Evolutionary conservation across 2,888 invertebrate species (phyloP).

Genomic region (Colletes collaris): DNA sequence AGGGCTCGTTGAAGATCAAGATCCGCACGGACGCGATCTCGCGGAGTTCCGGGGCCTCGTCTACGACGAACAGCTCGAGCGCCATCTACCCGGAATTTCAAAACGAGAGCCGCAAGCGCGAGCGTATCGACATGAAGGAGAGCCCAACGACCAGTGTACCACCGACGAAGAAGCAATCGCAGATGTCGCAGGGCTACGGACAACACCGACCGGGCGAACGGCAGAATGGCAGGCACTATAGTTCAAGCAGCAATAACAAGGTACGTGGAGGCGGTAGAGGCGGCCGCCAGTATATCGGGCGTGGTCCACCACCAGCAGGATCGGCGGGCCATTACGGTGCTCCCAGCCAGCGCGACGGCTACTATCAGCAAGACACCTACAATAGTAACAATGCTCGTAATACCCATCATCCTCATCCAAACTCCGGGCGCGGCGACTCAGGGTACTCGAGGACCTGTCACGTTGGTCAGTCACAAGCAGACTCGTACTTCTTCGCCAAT

Average conservation of each 20-base stretch:
- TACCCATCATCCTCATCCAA: constrained; percentile 55
- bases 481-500: constrained; percentile 73
- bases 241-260: constrained; percentile 80
- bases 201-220: constrained; percentile 75
- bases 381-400: constrained; percentile 56
- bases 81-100: constrained; percentile 57
- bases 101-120: constrained; percentile 79
- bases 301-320: constrained; percentile 75
- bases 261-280: constrained; percentile 82
- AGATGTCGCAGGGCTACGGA: constrained; percentile 60
- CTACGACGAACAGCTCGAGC: constrained; percentile 62
- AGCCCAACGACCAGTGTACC: constrained; percentile 71
- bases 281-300: constrained; percentile 72
- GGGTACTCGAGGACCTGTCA: constrained; percentile 52
- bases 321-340: constrained; percentile 65
- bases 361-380: constrained; percentile 67
- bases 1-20: constrained; percentile 88
- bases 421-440: constrained; percentile 40
- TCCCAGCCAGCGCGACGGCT: constrained; percentile 69
- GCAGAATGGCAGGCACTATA: constrained; percentile 81
- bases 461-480: constrained; percentile 57
- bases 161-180: constrained; percentile 66
- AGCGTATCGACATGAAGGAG: constrained; percentile 81
- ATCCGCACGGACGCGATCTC: constrained; percentile 90
- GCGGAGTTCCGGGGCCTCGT: constrained; percentile 72